A percentile compares a stretch with the other conserved stretches of the same genome.
Conservation (phyloP, 2,113 vertebrate genomes). For the Macquaria ambigua region DNA sequence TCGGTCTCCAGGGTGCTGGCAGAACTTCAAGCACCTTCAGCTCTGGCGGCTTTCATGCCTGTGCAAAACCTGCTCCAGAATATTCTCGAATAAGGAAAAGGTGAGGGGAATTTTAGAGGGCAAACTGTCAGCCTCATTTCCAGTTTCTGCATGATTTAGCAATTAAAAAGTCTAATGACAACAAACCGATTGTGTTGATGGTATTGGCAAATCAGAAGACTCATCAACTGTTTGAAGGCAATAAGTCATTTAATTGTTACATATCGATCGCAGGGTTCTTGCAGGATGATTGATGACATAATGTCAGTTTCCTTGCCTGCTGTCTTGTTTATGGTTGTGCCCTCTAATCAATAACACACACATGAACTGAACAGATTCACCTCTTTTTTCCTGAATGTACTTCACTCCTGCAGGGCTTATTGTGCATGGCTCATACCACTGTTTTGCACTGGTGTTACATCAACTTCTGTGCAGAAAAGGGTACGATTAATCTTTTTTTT, state of each 20-base stretch:
- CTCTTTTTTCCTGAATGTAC: neutral
- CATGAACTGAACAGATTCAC: neutral
- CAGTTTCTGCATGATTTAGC: neutral
- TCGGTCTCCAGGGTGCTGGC: conserved; percentile 22
- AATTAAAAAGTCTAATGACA: neutral
- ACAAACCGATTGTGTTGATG: neutral
- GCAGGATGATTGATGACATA: neutral
- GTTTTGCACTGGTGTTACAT: conserved; percentile 24
- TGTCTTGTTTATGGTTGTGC: conserved; percentile 19
- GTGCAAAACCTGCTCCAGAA: conserved; percentile 27
- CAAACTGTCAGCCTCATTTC: neutral
- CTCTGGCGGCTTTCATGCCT: conserved; percentile 18
- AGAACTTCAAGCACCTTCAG: conserved; percentile 57
- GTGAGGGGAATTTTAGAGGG: neutral
- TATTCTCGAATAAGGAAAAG: conserved; percentile 16
- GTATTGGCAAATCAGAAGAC: neutral
- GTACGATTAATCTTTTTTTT: conserved; percentile 7
- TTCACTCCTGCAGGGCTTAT: neutral
- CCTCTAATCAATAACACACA: conserved; percentile 7
- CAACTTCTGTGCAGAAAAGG: conserved; percentile 42
- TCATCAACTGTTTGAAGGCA: conserved; percentile 17
- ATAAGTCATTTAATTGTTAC: conserved; percentile 28
- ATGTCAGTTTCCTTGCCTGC: neutral
- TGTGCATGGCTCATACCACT: neutral
- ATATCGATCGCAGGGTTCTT: conserved; percentile 1